phyloP scores from a whole-genome alignment of 2,113 vertebrate genomes.

The Anser cygnoides region DNA sequence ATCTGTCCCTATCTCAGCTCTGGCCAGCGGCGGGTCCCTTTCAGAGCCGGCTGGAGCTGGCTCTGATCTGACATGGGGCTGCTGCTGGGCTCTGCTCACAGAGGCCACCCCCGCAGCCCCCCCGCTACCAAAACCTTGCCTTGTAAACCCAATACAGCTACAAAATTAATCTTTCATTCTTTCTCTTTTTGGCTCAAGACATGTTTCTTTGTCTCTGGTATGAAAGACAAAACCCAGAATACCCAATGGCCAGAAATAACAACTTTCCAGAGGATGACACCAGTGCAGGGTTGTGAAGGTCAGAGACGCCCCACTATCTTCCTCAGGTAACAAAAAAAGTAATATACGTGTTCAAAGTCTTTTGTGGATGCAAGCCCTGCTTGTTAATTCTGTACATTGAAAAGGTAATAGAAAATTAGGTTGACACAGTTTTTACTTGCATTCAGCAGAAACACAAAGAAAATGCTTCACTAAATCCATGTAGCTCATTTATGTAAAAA shows the following conservation, averaged over 20 bases:
- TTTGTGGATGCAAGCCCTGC: background rate
- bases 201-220: background rate
- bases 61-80: no score
- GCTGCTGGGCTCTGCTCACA: no score
- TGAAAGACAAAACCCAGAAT: background rate
- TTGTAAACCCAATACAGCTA: background rate
- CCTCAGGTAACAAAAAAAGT: background rate
- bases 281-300: background rate
- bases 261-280: background rate
- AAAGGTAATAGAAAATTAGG: background rate
- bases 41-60: no score
- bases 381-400: background rate
- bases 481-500: background rate
- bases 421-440: background rate
- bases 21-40: no score
- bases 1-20: no score
- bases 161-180: background rate
- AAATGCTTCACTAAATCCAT: conserved; percentile 5
- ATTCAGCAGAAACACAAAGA: background rate
- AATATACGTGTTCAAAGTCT: background rate
- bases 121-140: no score
- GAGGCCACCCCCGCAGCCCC: no score
- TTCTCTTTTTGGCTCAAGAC: background rate
- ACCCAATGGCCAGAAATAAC: background rate
- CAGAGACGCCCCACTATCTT: background rate